Percentiles rank a stretch among this genome's conserved stretches.
phyloP scores from a whole-genome alignment of 2,113 vertebrate genomes.

The Capreolus pygargus region DNA sequence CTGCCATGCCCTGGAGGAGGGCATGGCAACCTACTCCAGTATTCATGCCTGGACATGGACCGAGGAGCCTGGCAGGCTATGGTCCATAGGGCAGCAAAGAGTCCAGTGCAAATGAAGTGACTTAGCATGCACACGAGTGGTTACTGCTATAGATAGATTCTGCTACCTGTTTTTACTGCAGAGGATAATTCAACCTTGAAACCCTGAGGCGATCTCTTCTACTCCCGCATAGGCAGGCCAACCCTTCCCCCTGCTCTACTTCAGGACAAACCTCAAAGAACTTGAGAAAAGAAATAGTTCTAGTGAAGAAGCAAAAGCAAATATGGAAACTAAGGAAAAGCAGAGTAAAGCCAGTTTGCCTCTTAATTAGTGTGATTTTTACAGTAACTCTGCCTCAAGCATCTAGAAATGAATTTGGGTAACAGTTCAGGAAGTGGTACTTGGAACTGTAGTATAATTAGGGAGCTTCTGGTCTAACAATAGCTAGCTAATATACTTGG shows the following conservation, averaged over 20 bases:
- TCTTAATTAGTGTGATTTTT: constrained; percentile 44
- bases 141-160: neutral
- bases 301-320: constrained; percentile 6
- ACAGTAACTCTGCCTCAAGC: neutral
- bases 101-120: neutral
- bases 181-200: neutral
- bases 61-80: neutral
- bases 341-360: neutral
- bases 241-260: neutral
- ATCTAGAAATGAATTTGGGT: constrained; percentile 16
- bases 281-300: neutral
- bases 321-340: neutral
- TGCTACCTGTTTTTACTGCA: neutral
- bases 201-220: neutral
- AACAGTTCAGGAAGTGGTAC: neutral
- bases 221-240: neutral
- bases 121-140: neutral
- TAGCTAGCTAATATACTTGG: neutral
- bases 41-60: neutral
- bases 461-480: constrained; percentile 3
- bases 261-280: neutral
- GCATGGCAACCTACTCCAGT: neutral
- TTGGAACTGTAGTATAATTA: neutral
- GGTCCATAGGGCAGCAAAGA: neutral
- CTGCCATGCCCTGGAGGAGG: neutral